Conservation (phyloP, 2,113 vertebrate species). For the Monopterus albus region DNA sequence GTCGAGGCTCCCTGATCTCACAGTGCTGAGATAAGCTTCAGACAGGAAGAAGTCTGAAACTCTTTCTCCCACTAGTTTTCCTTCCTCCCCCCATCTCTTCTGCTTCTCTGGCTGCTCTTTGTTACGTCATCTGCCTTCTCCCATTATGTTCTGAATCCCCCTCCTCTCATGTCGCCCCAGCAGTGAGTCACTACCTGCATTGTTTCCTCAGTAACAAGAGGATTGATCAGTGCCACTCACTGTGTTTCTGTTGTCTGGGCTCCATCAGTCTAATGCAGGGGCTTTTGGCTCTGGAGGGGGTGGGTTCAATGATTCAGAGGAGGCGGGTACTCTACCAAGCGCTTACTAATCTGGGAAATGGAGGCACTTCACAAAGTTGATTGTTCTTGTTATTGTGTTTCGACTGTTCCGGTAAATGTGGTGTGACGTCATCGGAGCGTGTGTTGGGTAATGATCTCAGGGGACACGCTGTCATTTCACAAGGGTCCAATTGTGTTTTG, state of each 20-base stretch:
- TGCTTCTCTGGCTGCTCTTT: slow-evolving; percentile 74
- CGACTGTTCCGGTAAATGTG: slow-evolving; percentile 28
- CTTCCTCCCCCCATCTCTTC: slow-evolving; percentile 52
- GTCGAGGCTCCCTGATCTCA: slow-evolving; percentile 13
- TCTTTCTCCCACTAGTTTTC: slow-evolving; percentile 50
- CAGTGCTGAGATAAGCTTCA: slow-evolving; percentile 45
- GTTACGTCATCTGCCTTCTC: slow-evolving; percentile 82
- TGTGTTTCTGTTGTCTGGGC: slow-evolving; percentile 73
- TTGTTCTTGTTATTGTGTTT: slow-evolving; percentile 36
- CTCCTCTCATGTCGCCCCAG: slow-evolving; percentile 57
- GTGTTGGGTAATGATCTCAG: slow-evolving; percentile 27
- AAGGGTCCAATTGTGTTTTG: too few relatives aligned
- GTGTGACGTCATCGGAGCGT: slow-evolving; percentile 16
- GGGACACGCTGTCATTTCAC: not conserved
- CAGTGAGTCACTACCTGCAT: slow-evolving; percentile 84
- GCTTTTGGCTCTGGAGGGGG: slow-evolving; percentile 53
- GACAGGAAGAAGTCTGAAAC: slow-evolving; percentile 71
- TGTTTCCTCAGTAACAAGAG: slow-evolving; percentile 77
- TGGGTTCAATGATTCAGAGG: slow-evolving; percentile 48
- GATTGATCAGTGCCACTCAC: slow-evolving; percentile 76
- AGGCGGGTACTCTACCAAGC: slow-evolving; percentile 39
- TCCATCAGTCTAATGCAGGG: slow-evolving; percentile 62
- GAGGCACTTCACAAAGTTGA: slow-evolving; percentile 62
- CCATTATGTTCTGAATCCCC: slow-evolving; percentile 66
- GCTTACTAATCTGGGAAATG: slow-evolving; percentile 68